Conservation (phyloP, 2,888 invertebrate genomes). For the Ptycholaimellus sp. region DNA sequence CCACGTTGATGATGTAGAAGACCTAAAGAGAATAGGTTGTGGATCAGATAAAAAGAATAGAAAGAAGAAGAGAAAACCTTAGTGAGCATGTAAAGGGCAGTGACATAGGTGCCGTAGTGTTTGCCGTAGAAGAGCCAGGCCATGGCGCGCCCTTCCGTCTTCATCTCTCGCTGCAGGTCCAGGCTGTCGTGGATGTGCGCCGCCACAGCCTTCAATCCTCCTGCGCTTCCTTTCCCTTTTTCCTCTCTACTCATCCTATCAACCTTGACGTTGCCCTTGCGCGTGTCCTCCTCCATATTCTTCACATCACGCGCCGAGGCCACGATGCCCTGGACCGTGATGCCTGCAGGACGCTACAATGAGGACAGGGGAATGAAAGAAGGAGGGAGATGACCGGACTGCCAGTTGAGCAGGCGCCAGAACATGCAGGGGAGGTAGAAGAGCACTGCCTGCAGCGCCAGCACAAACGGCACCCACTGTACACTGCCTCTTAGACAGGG, state of each 20-base stretch:
- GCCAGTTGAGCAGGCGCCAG: conserved; percentile 31
- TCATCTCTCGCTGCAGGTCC: conserved; percentile 28
- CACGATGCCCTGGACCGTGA: not conserved
- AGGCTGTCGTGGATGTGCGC: conserved; percentile 31
- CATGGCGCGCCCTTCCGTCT: conserved; percentile 26
- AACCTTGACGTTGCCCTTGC: conserved; percentile 28
- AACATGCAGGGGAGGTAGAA: conserved; percentile 32
- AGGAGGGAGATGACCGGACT: conserved; percentile 17
- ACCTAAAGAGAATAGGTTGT: too few species aligned
- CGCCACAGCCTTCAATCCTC: too few species aligned
- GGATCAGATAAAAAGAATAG: too few species aligned
- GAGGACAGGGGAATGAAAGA: too few species aligned
- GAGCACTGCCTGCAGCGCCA: conserved; percentile 31
- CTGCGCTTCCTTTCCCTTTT: too few species aligned
- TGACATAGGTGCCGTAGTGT: conserved; percentile 21
- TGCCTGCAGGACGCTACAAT: conserved; percentile 10
- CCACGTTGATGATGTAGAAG: conserved; percentile 20
- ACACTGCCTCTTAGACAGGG: conserved; percentile 20
- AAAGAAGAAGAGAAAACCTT: conserved; percentile 14
- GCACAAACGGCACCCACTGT: conserved; percentile 27
- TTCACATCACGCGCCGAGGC: not conserved
- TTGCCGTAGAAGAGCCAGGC: conserved; percentile 17
- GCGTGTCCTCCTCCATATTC: conserved; percentile 15
- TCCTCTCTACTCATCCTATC: too few species aligned
- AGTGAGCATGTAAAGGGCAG: conserved; percentile 19